Evolutionary conservation across 2,888 invertebrate species (phyloP).

Genomic region (Cantharis nigra): DNA sequence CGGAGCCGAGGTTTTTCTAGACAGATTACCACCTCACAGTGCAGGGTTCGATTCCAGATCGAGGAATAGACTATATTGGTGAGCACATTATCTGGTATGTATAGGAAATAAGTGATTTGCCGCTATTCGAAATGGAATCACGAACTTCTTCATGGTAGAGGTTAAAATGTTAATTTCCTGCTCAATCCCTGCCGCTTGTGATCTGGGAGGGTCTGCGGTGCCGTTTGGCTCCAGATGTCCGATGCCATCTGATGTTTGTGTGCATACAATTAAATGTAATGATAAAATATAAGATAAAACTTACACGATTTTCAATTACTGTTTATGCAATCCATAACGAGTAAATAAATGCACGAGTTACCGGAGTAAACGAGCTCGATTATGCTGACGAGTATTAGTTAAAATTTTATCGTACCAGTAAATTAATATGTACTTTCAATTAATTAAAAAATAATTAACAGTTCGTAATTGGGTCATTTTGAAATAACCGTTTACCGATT

Average conservation of each 20-base stretch:
- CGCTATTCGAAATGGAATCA: slow-evolving; percentile 11
- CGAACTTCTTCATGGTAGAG: slow-evolving; percentile 17
- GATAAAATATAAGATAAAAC: neutral
- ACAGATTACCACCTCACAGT: too few species aligned
- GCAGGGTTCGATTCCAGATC: too few species aligned
- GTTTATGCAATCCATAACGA: neutral
- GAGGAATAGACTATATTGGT: too few species aligned
- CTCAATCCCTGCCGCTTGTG: slow-evolving; percentile 27
- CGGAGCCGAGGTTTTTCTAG: too few species aligned
- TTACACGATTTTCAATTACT: neutral
- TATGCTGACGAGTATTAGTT: neutral
- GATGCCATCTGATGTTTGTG: slow-evolving; percentile 30
- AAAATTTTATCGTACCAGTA: neutral
- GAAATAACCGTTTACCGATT: neutral
- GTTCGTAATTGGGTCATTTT: neutral
- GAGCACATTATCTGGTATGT: too few species aligned
- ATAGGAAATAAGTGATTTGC: neutral
- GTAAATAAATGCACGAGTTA: neutral
- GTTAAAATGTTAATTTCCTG: slow-evolving; percentile 31
- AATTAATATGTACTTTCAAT: neutral
- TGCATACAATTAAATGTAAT: slow-evolving; percentile 12
- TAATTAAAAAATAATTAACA: neutral
- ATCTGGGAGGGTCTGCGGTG: slow-evolving; percentile 28
- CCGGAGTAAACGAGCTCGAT: neutral
- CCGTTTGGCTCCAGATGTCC: slow-evolving; percentile 37